Conservation (phyloP, 2,888 invertebrate species). For the Agrochola lota region DNA sequence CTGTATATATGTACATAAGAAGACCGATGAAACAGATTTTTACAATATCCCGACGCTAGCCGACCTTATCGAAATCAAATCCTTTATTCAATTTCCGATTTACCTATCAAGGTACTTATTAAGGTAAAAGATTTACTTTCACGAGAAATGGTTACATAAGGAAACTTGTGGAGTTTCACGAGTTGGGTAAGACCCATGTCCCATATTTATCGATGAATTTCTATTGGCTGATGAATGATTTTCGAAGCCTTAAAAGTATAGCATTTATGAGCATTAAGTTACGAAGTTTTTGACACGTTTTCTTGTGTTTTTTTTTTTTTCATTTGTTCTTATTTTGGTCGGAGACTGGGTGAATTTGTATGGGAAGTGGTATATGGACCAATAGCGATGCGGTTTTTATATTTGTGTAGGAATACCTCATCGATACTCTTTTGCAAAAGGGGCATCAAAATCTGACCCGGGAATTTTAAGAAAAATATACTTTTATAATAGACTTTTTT, state of each 20-base stretch:
- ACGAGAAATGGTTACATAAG: constrained; percentile 30
- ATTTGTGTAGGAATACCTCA: not conserved
- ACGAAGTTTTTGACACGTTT: not conserved
- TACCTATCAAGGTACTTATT: constrained; percentile 42
- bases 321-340: not conserved
- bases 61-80: constrained; percentile 38
- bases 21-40: constrained; percentile 27
- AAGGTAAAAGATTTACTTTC: constrained; percentile 43
- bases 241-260: constrained; percentile 27
- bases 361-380: not conserved
- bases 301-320: not conserved
- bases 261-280: not conserved
- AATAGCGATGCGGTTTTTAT: not conserved
- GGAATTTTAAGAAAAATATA: not conserved
- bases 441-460: not conserved
- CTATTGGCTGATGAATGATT: constrained; percentile 14
- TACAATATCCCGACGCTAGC: constrained; percentile 21
- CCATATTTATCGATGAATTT: constrained; percentile 9
- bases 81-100: constrained; percentile 64
- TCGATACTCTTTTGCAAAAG: not conserved
- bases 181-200: not conserved
- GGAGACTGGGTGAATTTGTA: not conserved
- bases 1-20: constrained; percentile 19
- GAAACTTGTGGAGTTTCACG: constrained; percentile 25
- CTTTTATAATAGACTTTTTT: too few relatives aligned